Evolutionary conservation across 2,113 vertebrate species (phyloP), one percentile per base, ranked within the genome.

Genomic region (Columba livia): DNA sequence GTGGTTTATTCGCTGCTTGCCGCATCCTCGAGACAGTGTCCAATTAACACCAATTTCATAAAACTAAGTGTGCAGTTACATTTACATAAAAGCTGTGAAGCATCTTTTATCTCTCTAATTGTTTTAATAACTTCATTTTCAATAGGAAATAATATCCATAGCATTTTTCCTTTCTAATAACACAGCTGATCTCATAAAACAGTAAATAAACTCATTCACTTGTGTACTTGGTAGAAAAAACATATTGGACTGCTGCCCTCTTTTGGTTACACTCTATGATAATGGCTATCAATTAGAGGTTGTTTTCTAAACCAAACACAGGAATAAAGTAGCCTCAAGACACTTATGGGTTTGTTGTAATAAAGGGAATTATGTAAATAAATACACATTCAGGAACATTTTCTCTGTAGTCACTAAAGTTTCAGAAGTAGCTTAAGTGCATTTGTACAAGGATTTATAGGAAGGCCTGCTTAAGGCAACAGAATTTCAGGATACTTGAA

Each of bases 231-330:
- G 26, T 54, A 65, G n/a, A 24, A 34, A 90, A 88, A 86, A 94
- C 58, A 40, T 9, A 77, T 10, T 95, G 90, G 85, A 87, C 44
- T 85, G 70, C 70, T 93, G 90, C 79, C 90, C 92, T 72, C 65
- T 90, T 89, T 95, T 79, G 53, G 77, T 72, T 96, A 57, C 0
- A 7, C 40, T 90, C 34, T 69, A 44, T 7, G 28, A 75, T 72
- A 93, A 85, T 48, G 64, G 36, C 25, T 62, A 79, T 70, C 50
- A 94, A 65, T 90, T 85, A 79, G 54, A 75, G 32, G 51, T 15
- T 86, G 48, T 79, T 95, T 95, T 67, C 83, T 85, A 94, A 94
- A 90, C 20, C 51, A 95, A 90, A 71, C 53, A 60, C 16, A 64
- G n/a, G 24, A 95, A 67, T 71, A 64, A 92, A 88, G 15, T 62